Percentiles rank a stretch among this genome's conserved stretches.
phyloP scores from a whole-genome alignment of 2,113 vertebrate species.

The Phyllostomus hastatus region DNA sequence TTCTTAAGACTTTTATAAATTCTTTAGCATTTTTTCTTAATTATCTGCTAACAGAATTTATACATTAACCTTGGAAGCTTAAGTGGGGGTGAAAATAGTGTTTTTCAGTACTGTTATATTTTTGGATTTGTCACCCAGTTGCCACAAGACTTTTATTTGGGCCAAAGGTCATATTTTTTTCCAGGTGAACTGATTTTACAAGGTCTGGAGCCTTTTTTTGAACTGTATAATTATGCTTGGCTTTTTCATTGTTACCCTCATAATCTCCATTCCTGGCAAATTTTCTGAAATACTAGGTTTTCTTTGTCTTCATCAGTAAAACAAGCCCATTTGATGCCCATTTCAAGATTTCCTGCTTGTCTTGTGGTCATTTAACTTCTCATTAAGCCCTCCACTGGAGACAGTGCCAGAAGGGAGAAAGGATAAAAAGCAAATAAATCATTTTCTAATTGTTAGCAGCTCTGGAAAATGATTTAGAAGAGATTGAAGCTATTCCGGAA shows the following conservation, averaged over 20 bases:
- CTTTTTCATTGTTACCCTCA: not conserved
- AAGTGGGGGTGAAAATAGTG: not conserved
- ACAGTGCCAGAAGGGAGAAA: conserved; percentile 12
- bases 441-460: conserved; percentile 61
- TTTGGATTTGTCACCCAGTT: not conserved
- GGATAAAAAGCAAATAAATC: conserved; percentile 56
- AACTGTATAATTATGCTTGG: not conserved
- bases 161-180: conserved; percentile 17
- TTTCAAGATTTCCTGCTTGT: conserved; percentile 15
- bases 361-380: conserved; percentile 44
- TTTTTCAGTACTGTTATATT: not conserved
- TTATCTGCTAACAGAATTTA: conserved; percentile 30
- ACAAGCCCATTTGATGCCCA: not conserved
- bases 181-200: conserved; percentile 50
- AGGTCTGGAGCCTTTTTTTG: not conserved
- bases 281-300: conserved; percentile 27
- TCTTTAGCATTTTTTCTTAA: conserved; percentile 23
- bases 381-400: conserved; percentile 4
- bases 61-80: conserved; percentile 8
- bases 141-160: conserved; percentile 30
- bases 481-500: conserved; percentile 1
- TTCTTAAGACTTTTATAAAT: conserved; percentile 34
- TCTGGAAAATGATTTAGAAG: conserved; percentile 33
- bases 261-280: not conserved
- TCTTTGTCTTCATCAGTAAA: conserved; percentile 33